Evolutionary conservation across 2,113 vertebrate genomes (phyloP).

Genomic region (Hoplias malabaricus): DNA sequence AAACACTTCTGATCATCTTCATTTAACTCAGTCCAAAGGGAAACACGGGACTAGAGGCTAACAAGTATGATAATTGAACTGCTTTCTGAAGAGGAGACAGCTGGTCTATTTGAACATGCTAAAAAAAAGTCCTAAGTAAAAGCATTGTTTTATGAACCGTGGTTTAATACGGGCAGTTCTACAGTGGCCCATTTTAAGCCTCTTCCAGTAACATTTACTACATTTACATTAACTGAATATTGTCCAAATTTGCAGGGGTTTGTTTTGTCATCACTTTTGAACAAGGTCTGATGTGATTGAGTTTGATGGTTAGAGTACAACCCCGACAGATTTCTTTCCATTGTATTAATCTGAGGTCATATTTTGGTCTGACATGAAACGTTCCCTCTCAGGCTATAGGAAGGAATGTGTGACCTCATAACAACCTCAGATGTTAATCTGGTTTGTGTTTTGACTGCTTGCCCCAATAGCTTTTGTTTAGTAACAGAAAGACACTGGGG

Average conservation of each 20-base stretch:
- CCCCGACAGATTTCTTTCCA: neutral
- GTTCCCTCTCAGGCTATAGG: neutral
- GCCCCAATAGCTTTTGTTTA: neutral
- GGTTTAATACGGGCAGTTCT: neutral
- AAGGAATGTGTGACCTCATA: neutral
- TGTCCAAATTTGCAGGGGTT: neutral
- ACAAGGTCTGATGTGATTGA: neutral
- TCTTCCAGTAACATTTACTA: neutral
- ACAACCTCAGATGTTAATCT: conserved; percentile 2
- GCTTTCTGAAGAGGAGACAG: conserved; percentile 35
- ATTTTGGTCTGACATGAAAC: conserved; percentile 17
- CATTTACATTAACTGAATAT: neutral
- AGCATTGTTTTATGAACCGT: neutral
- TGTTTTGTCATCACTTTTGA: neutral
- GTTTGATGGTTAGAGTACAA: conserved; percentile 1
- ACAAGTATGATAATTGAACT: conserved; percentile 14
- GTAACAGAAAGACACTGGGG: neutral
- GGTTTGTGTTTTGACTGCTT: neutral
- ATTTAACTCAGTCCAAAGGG: conserved; percentile 26
- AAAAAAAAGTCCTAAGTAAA: neutral
- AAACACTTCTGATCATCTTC: conserved; percentile 11
- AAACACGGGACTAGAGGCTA: conserved; percentile 22
- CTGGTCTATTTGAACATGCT: conserved; percentile 12
- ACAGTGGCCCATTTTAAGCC: neutral
- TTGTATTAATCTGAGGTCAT: neutral